phyloP scores from a whole-genome alignment of 2,113 vertebrate species.

The Otocyon megalotis region DNA sequence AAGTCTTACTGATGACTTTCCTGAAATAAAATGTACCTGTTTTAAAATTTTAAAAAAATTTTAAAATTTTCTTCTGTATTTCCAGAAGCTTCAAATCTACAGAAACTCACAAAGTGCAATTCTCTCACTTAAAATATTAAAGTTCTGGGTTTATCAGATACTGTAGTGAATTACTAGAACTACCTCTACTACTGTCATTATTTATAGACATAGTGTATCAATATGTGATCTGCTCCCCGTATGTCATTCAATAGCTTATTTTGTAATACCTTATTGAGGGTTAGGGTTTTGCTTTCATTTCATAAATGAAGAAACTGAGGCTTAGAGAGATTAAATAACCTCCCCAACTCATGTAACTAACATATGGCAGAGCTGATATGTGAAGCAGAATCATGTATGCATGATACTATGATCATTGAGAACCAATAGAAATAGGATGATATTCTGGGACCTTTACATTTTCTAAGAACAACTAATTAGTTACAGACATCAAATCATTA shows the following conservation, averaged over 20 bases:
- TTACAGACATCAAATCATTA: not conserved
- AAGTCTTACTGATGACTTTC: not conserved
- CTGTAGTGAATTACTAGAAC: not conserved
- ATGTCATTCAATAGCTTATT: not conserved
- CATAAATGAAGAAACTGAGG: not conserved
- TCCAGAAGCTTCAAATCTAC: not conserved
- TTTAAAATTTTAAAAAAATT: not conserved
- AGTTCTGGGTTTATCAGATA: constrained; percentile 16
- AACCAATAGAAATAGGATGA: not conserved
- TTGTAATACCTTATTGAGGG: not conserved
- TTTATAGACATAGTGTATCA: not conserved
- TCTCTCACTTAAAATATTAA: constrained; percentile 40
- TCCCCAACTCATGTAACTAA: not conserved
- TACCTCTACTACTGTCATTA: not conserved
- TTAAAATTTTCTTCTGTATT: not conserved
- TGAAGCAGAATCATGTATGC: not conserved
- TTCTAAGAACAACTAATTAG: not conserved
- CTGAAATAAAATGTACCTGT: constrained; percentile 16
- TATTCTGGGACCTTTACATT: not conserved
- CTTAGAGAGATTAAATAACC: not conserved
- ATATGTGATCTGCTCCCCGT: not conserved
- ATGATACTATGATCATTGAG: not conserved
- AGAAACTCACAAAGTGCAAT: not conserved
- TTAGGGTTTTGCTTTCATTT: not conserved
- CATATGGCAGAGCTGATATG: not conserved